phyloP scores from a whole-genome alignment of 2,113 vertebrate species.

The Lophius piscatorius region DNA sequence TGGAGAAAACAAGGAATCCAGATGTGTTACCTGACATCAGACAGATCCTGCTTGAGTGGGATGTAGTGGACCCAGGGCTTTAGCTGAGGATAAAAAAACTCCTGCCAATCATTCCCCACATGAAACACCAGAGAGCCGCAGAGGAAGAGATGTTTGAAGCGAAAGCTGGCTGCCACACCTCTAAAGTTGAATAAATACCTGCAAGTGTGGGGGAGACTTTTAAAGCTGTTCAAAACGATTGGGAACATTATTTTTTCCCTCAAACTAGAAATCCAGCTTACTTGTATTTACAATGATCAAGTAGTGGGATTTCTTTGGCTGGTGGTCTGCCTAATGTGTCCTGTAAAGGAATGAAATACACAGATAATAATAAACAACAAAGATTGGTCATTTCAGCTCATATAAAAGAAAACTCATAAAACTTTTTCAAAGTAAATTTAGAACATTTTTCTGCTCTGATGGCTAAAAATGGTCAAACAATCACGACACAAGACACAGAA shows the following conservation, averaged over 20 bases:
- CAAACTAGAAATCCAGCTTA: conserved; percentile 63
- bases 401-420: too few species aligned
- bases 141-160: conserved; percentile 96
- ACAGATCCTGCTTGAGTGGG: conserved; percentile 90
- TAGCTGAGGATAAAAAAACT: conserved; percentile 96
- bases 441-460: too few species aligned
- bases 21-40: conserved; percentile 85
- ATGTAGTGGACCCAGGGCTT: conserved; percentile 97
- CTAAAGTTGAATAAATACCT: conserved; percentile 98
- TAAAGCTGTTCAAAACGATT: too few species aligned
- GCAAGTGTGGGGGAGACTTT: not conserved
- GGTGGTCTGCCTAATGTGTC: conserved; percentile 93
- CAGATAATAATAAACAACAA: too few species aligned
- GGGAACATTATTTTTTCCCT: not conserved
- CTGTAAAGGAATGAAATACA: conserved; percentile 69
- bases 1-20: too few species aligned
- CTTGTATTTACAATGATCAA: conserved; percentile 98
- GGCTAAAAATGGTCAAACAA: too few species aligned
- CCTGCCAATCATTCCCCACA: conserved; percentile 92
- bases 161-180: conserved; percentile 97
- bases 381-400: too few species aligned
- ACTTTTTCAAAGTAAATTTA: too few species aligned
- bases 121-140: conserved; percentile 96
- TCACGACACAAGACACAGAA: too few species aligned
- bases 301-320: conserved; percentile 92